A percentile compares a stretch with the other conserved stretches of the same genome.
phyloP scores from a whole-genome alignment of 2,113 vertebrate genomes.

The Eptatretus burgeri region DNA sequence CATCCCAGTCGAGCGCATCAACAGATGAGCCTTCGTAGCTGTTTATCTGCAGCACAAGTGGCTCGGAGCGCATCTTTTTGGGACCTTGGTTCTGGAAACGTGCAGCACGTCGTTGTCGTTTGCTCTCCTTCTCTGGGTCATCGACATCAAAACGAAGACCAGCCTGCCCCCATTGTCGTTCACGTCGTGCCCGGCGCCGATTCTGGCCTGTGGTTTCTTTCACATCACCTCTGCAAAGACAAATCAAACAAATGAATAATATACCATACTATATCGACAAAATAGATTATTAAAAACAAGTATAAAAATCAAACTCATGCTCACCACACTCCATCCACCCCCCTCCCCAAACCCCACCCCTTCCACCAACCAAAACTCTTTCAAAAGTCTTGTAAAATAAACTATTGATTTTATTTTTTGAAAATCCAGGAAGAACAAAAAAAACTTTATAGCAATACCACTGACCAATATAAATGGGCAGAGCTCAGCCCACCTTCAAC shows the following conservation, averaged over 20 bases:
- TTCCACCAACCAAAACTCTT: no score
- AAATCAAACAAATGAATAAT: neutral
- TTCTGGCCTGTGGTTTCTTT: slow-evolving; percentile 21
- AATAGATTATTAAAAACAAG: neutral
- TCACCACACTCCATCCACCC: neutral
- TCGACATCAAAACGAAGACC: slow-evolving; percentile 32
- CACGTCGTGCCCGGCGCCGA: slow-evolving; percentile 15
- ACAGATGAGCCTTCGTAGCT: slow-evolving; percentile 16
- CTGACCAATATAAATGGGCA: no score
- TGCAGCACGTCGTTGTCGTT: slow-evolving; percentile 46
- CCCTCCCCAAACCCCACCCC: no score
- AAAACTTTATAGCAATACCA: no score
- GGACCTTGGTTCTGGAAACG: slow-evolving; percentile 35
- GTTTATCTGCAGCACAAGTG: slow-evolving; percentile 42
- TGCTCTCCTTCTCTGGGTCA: slow-evolving; percentile 46
- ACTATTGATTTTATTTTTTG: no score
- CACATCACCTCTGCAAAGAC: slow-evolving; percentile 8
- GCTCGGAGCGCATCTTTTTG: slow-evolving; percentile 37
- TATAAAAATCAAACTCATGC: neutral
- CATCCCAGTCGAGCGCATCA: slow-evolving; percentile 51
- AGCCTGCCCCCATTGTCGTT: slow-evolving; percentile 29
- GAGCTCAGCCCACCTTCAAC: no score
- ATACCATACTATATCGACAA: neutral
- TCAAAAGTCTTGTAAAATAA: no score
- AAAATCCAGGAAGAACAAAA: no score